These are phyloP conservation scores for Drosophila mulleri DNA, from an alignment of 2,888 invertebrate genomes.

Conservation along the genomic window DNA sequence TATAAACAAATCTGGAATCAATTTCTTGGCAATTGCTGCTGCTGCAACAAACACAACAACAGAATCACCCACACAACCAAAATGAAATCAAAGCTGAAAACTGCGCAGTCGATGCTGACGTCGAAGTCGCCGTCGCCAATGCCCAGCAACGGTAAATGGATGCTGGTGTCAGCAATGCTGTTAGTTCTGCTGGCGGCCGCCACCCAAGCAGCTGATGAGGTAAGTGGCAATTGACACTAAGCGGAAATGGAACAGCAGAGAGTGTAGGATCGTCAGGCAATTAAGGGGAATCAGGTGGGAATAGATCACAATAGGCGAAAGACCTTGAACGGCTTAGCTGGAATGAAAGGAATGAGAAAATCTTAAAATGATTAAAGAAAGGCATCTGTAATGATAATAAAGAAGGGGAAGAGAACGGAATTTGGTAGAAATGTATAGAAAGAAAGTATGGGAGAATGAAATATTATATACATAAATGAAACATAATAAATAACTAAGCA, in stretches of 20 bases:
- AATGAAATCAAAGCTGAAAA: constrained; percentile 73
- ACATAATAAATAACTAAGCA: background rate
- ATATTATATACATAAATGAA: background rate
- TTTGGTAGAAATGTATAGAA: background rate
- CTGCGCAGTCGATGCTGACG: constrained; percentile 34
- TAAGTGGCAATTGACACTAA: constrained; percentile 43
- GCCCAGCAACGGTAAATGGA: constrained; percentile 53
- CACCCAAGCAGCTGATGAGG: constrained; percentile 75
- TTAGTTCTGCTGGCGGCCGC: constrained; percentile 55
- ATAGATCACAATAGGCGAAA: constrained; percentile 1
- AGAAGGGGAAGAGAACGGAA: background rate
- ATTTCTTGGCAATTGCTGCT: constrained; percentile 30
- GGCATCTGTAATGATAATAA: background rate
- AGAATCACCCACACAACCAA: constrained; percentile 48
- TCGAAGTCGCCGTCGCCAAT: constrained; percentile 33
- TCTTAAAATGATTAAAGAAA: background rate
- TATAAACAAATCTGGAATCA: constrained; percentile 52
- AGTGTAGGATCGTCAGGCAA: background rate
- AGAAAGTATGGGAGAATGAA: background rate
- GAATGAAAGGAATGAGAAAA: background rate
- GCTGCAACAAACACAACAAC: constrained; percentile 17
- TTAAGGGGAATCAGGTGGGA: constrained; percentile 7
- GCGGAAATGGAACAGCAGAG: constrained; percentile 21
- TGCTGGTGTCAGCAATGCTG: constrained; percentile 54
- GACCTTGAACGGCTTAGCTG: background rate